A percentile compares a stretch with the other conserved stretches of the same genome.
Conservation (phyloP, 2,888 invertebrate genomes). For the Meganola albula region DNA sequence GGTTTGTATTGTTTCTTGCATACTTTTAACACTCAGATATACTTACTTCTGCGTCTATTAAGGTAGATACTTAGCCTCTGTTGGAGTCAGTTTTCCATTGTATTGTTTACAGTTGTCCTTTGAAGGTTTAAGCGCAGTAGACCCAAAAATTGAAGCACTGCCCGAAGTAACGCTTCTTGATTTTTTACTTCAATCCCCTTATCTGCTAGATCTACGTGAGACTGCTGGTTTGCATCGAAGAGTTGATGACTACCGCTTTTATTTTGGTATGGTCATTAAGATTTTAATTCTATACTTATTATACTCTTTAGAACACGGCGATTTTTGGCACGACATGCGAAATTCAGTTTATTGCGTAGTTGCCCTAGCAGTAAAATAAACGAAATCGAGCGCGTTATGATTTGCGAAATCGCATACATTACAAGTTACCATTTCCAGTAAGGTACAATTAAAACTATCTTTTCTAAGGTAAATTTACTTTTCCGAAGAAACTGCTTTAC, state of each 20-base stretch:
- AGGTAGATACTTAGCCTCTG: background rate
- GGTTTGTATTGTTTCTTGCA: slow-evolving; percentile 30
- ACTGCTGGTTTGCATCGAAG: slow-evolving; percentile 49
- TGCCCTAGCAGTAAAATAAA: too few relatives aligned
- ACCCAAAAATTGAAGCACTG: slow-evolving; percentile 61
- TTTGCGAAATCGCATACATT: too few relatives aligned
- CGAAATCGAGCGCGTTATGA: too few relatives aligned
- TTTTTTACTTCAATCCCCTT: slow-evolving; percentile 56
- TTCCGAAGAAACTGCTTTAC: too few relatives aligned
- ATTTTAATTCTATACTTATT: too few relatives aligned
- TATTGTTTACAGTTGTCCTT: slow-evolving; percentile 47
- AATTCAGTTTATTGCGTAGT: too few relatives aligned
- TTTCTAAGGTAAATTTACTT: too few relatives aligned
- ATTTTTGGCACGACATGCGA: too few relatives aligned
- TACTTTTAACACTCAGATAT: background rate
- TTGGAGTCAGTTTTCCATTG: background rate
- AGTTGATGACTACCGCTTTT: slow-evolving; percentile 62
- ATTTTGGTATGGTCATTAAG: slow-evolving; percentile 67
- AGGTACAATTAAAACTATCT: too few relatives aligned
- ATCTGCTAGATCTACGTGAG: slow-evolving; percentile 52
- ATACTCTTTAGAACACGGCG: too few relatives aligned
- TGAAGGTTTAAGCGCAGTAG: slow-evolving; percentile 53
- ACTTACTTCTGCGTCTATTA: background rate
- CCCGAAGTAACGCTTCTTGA: slow-evolving; percentile 70
- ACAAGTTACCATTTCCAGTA: too few relatives aligned